phyloP scores from a whole-genome alignment of 1,140 invertebrate genomes.

The Fopius arisanus region DNA sequence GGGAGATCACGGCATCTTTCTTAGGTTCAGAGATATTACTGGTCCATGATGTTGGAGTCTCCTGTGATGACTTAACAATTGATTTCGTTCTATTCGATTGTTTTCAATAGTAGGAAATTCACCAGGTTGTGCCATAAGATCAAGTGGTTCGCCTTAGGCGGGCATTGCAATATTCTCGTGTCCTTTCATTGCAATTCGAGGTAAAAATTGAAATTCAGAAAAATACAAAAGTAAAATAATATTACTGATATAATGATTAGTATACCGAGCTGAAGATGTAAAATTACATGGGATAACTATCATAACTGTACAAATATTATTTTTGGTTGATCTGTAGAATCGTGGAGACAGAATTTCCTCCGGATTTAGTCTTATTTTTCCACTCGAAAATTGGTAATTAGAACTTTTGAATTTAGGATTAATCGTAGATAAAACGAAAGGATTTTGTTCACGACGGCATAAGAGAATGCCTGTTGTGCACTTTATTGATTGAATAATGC shows the following conservation, averaged over 20 bases:
- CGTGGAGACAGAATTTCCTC: background rate
- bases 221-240: constrained; percentile 10
- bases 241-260: constrained; percentile 1
- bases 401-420: no score
- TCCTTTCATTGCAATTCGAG: background rate
- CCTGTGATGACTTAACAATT: background rate
- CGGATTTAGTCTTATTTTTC: background rate
- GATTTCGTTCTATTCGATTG: background rate
- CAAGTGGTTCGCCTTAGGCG: background rate
- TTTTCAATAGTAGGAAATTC: background rate
- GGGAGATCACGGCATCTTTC: no score
- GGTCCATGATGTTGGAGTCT: no score
- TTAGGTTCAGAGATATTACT: no score
- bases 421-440: background rate
- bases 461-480: background rate
- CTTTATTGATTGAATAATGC: background rate
- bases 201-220: background rate
- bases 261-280: background rate
- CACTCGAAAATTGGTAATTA: background rate
- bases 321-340: background rate
- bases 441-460: background rate
- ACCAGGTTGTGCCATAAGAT: background rate
- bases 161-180: constrained; percentile 8
- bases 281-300: background rate
- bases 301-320: background rate